phyloP scores from a whole-genome alignment of 2,888 invertebrate genomes.

The Acronicta psi region DNA sequence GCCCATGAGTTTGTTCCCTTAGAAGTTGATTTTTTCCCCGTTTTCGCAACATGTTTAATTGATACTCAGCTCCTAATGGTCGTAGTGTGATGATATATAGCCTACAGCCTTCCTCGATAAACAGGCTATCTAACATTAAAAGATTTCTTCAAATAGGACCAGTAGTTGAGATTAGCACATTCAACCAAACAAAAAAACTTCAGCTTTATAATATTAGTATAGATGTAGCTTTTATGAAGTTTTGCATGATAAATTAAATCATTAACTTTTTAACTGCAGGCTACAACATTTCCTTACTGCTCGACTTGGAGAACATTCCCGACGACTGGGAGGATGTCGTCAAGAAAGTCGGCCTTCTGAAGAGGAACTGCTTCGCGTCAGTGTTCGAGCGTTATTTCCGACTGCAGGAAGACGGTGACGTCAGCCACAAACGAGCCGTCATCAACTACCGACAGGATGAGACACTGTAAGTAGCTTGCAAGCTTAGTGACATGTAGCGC shows the following conservation, averaged over 20 bases:
- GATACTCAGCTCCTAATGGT: no score
- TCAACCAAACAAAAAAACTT: no score
- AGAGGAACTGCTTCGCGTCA: slow-evolving; percentile 99
- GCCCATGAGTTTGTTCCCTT: no score
- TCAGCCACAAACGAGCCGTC: slow-evolving; percentile 97
- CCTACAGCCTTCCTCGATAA: no score
- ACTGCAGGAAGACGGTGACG: slow-evolving; percentile 97
- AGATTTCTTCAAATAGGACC: no score
- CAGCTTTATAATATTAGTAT: no score
- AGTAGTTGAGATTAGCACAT: no score
- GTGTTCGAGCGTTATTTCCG: slow-evolving; percentile 99
- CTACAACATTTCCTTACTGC: slow-evolving; percentile 97
- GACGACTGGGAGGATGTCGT: slow-evolving; percentile 96
- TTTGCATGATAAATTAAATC: not conserved
- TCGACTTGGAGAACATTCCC: slow-evolving; percentile 97
- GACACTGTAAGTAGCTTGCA: slow-evolving; percentile 93
- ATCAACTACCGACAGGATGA: slow-evolving; percentile 99
- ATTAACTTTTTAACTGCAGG: slow-evolving; percentile 88
- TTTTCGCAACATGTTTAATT: no score
- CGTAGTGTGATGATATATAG: no score
- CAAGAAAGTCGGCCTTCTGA: slow-evolving; percentile 97
- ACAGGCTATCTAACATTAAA: no score
- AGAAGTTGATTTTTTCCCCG: no score
- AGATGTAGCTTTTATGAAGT: no score
- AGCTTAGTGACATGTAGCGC: not conserved